Evolutionary conservation across 2,113 vertebrate species (phyloP).

Genomic region (Pongo pygmaeus): DNA sequence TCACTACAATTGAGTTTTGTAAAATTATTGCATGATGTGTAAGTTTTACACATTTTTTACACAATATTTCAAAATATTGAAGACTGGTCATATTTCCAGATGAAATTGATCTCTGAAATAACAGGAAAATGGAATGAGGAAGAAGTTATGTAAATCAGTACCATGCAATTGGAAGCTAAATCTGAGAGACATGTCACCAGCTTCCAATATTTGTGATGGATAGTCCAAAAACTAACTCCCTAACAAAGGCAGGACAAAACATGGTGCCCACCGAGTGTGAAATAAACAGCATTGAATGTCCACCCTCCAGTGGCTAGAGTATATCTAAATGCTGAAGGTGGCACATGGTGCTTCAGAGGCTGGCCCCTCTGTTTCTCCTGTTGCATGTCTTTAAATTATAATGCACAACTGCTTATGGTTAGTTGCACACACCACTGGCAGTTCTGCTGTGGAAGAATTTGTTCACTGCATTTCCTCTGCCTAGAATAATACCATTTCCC

Average conservation of each 20-base stretch:
- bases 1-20: background rate
- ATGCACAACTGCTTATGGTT: background rate
- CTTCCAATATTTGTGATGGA: background rate
- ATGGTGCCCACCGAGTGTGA: background rate
- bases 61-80: background rate
- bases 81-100: background rate
- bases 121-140: background rate
- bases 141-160: background rate
- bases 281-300: background rate
- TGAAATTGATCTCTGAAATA: background rate
- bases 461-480: background rate
- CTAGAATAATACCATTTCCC: background rate
- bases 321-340: background rate
- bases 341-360: background rate
- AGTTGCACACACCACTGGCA: background rate
- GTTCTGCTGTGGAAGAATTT: background rate
- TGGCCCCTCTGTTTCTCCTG: background rate
- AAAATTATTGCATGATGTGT: background rate
- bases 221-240: background rate
- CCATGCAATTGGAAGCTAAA: background rate
- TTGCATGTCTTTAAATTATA: background rate
- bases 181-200: background rate
- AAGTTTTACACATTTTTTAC: background rate
- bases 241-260: background rate
- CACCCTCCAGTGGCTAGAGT: background rate